phyloP scores from a whole-genome alignment of 1,140 invertebrate species.

The Sarcophaga bullata region DNA sequence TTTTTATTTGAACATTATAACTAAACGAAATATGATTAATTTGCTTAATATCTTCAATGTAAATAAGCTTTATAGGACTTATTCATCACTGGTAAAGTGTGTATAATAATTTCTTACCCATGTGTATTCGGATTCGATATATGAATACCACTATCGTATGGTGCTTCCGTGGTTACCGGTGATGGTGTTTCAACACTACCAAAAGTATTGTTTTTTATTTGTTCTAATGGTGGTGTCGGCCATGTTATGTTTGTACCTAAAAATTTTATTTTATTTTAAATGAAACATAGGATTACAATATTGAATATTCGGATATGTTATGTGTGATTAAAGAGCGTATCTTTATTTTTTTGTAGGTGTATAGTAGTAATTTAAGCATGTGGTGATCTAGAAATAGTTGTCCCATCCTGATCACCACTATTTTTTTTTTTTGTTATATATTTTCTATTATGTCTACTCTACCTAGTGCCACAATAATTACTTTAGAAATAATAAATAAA shows the following conservation, averaged over 20 bases:
- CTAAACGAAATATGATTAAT: constrained; percentile 41
- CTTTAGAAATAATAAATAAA: constrained; percentile 4
- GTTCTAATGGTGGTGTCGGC: constrained; percentile 62
- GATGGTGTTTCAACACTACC: constrained; percentile 64
- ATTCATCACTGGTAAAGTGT: neutral
- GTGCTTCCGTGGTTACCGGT: constrained; percentile 61
- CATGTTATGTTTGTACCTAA: constrained; percentile 61
- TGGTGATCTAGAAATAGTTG: constrained; percentile 33
- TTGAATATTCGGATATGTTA: neutral
- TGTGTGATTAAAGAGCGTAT: constrained; percentile 2
- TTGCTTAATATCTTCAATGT: too few relatives aligned
- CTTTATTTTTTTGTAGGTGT: neutral
- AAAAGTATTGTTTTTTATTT: constrained; percentile 62
- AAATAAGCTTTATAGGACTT: too few relatives aligned
- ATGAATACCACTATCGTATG: constrained; percentile 58
- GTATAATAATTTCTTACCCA: constrained; percentile 50
- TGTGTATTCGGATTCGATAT: constrained; percentile 64
- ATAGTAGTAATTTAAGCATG: constrained; percentile 9
- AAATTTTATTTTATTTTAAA: neutral
- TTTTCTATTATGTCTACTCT: constrained; percentile 16
- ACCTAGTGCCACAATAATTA: constrained; percentile 31
- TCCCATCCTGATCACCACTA: constrained; percentile 28
- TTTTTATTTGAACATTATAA: constrained; percentile 64
- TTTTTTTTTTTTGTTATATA: neutral
- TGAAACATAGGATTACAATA: neutral